Evolutionary conservation across 2,888 invertebrate genomes (phyloP), one percentile per base, ranked within the genome.

Genomic region (Congeria kusceri): DNA sequence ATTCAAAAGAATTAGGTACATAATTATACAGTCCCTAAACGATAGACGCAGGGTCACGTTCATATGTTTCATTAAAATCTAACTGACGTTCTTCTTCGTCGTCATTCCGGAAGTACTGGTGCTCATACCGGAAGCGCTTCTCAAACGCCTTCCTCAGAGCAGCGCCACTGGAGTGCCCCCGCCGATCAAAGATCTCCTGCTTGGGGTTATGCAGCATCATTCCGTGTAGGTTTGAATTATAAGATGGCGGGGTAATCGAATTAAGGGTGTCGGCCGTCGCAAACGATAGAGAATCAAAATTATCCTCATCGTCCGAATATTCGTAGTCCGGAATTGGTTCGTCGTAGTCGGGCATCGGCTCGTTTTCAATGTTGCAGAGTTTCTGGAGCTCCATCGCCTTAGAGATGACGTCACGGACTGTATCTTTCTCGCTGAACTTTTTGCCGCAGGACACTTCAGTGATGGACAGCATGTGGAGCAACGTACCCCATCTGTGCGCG

Each of bases 401-500:
- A 25, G 85, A 63, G 46, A 90, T 89, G 15, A 86, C 86, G 28
- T 89, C 89, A 44, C 85, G 79, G 0, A 88, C 84, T 68, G 87
- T 89, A 62, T 88, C 86, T 63, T 87, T 81, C 56, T 88, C 89
- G 0, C 86, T 87, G 57, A 87, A 86, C 20, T 75, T 83, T 57
- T 86, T 79, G 27, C 87, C 84, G 25, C 87, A 85, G 1, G 86
- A 86, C 0, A 99, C 95, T 92, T 98, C 97, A 7, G 99, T 99
- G 7, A 99, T 98, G 57, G 99, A 97, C 92, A 99, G 95, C 92
- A 99, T 98, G 93, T 99, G 99, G 1, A 99, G 97, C 77, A 99
- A 94, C 0, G 99, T 99, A 92, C 98, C 98, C 93, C 99, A 98
- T 90, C 99, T 96, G 96, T 99, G 99, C 95, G 98, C 97, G 95